A percentile compares a stretch with the other conserved stretches of the same genome.
phyloP scores from a whole-genome alignment of 2,797 vertebrate species.

The Lycodopsis pacificus region DNA sequence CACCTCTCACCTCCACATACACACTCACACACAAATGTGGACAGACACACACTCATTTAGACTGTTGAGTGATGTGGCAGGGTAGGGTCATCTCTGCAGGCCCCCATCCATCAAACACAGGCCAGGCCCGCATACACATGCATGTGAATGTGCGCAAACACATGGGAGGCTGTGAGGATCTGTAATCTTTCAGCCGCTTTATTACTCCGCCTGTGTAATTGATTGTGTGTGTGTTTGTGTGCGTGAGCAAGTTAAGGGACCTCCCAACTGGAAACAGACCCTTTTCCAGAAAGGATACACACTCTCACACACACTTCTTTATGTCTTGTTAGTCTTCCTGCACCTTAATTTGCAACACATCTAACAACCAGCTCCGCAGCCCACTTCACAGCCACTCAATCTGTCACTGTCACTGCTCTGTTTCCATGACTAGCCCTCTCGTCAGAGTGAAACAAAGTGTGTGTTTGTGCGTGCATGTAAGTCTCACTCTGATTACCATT shows the following conservation, averaged over 20 bases:
- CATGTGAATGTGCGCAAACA: conserved; percentile 48
- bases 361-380: conserved; percentile 75
- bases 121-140: conserved; percentile 11
- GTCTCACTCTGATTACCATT: conserved; percentile 32
- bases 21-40: conserved; percentile 36
- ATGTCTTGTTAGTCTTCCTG: conserved; percentile 77
- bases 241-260: conserved; percentile 61
- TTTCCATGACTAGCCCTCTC: conserved; percentile 56
- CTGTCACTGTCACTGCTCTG: conserved; percentile 71
- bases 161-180: conserved; percentile 66
- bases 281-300: conserved; percentile 76
- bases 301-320: conserved; percentile 79
- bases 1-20: conserved; percentile 64
- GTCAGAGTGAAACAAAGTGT: conserved; percentile 18
- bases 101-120: conserved; percentile 77
- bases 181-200: conserved; percentile 81
- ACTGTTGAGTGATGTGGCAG: conserved; percentile 74
- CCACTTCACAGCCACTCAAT: conserved; percentile 78
- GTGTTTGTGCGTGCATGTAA: conserved; percentile 7
- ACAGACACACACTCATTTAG: conserved; percentile 68
- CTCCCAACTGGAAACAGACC: conserved; percentile 76
- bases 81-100: conserved; percentile 74
- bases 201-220: conserved; percentile 68
- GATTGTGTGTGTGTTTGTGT: conserved; percentile 19
- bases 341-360: conserved; percentile 82